Evolutionary conservation across 2,888 invertebrate genomes (phyloP).

Genomic region (Trachelus troglodyta): DNA sequence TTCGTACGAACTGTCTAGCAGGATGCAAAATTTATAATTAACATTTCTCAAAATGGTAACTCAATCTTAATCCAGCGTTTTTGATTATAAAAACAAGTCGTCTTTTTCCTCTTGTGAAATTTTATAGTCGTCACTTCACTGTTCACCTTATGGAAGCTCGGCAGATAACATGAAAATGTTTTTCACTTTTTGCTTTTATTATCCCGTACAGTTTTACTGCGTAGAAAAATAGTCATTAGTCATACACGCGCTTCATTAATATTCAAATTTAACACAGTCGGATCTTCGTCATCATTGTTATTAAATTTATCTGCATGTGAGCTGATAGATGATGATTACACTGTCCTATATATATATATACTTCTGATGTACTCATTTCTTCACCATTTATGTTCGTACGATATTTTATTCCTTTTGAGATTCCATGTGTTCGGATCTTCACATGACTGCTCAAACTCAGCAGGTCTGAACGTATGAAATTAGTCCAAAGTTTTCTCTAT

Average conservation of each 20-base stretch:
- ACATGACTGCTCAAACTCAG: neutral
- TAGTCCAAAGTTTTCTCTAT: no score
- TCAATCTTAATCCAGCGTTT: neutral
- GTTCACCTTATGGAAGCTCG: neutral
- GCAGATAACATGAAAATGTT: neutral
- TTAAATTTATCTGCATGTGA: neutral
- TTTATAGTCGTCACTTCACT: neutral
- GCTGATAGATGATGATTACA: neutral
- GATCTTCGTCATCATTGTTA: neutral
- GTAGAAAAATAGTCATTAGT: neutral
- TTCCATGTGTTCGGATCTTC: neutral
- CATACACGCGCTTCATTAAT: neutral
- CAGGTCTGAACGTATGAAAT: no score
- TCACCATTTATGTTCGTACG: neutral
- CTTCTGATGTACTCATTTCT: neutral
- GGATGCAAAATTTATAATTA: neutral
- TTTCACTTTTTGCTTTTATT: neutral
- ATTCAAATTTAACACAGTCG: neutral
- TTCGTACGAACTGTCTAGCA: neutral
- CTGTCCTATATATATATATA: neutral
- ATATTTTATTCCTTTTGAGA: neutral
- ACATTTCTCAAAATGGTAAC: neutral
- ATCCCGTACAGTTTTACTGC: neutral
- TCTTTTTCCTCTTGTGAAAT: neutral
- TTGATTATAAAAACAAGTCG: neutral